Conservation (phyloP, 53 echinoderm and acorn worm species). For the Patiria pectinifera region DNA sequence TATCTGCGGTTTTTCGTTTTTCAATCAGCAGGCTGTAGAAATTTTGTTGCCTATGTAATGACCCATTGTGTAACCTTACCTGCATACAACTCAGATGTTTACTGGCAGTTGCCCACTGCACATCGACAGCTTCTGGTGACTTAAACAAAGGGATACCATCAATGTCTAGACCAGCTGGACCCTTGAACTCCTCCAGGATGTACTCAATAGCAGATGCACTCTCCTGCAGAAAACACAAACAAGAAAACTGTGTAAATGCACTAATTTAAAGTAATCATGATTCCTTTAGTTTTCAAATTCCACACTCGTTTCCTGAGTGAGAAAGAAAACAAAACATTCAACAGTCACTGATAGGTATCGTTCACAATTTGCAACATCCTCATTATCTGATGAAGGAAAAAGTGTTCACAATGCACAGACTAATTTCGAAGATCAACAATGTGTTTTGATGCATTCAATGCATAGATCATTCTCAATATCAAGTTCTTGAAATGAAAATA, state of each 20-base stretch:
- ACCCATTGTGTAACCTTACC: constrained; percentile 51
- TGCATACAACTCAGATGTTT: constrained; percentile 76
- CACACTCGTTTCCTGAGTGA: constrained; percentile 1
- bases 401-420: constrained; percentile 3
- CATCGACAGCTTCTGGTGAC: constrained; percentile 62
- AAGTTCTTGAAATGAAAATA: constrained; percentile 2
- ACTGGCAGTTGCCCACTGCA: constrained; percentile 59
- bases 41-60: constrained; percentile 21
- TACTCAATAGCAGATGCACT: constrained; percentile 60
- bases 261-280: constrained; percentile 1
- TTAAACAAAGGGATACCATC: constrained; percentile 73
- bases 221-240: not conserved
- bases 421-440: not conserved
- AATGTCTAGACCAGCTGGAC: constrained; percentile 73
- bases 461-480: not conserved
- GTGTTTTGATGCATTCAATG: constrained; percentile 5
- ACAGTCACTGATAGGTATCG: not conserved
- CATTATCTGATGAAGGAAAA: constrained; percentile 6
- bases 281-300: constrained; percentile 15
- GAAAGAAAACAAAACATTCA: not conserved
- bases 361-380: constrained; percentile 4
- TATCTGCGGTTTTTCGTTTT: not conserved
- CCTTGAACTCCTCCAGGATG: constrained; percentile 66
- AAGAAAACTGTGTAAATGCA: not conserved
- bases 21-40: constrained; percentile 12